Conservation (phyloP, 2,797 vertebrate species). For the Rhincodon typus region DNA sequence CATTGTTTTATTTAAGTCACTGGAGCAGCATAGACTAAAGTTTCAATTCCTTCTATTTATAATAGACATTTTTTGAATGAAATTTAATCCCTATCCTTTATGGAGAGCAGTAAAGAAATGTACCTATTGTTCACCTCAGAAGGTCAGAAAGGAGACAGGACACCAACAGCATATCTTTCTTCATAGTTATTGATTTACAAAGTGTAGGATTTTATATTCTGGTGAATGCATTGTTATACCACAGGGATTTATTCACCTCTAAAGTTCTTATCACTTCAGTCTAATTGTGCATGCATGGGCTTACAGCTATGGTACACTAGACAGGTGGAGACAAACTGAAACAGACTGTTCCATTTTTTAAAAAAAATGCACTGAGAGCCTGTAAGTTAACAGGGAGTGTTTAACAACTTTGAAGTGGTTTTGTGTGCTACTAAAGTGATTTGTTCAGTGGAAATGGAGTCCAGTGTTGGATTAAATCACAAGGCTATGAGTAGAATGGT, state of each 20-base stretch:
- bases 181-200: not conserved
- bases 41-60: not conserved
- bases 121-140: constrained; percentile 1
- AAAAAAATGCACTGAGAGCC: not conserved
- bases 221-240: not conserved
- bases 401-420: not conserved
- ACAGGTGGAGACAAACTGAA: constrained; percentile 10
- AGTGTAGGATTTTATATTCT: not conserved
- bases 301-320: not conserved
- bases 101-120: not conserved
- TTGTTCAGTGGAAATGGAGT: constrained; percentile 33
- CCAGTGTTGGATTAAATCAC: constrained; percentile 6
- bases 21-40: no score
- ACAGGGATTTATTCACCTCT: constrained; percentile 14
- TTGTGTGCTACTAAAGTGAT: not conserved
- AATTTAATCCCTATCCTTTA: not conserved
- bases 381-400: not conserved
- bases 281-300: not conserved
- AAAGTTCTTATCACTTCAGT: constrained; percentile 15
- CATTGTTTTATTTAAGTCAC: no score
- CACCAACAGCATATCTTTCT: not conserved
- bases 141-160: not conserved
- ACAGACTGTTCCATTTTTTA: not conserved
- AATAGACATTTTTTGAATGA: not conserved
- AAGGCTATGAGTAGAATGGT: constrained; percentile 40